phyloP scores from a whole-genome alignment of 1,140 invertebrate genomes.

The Drosophila sp. region DNA sequence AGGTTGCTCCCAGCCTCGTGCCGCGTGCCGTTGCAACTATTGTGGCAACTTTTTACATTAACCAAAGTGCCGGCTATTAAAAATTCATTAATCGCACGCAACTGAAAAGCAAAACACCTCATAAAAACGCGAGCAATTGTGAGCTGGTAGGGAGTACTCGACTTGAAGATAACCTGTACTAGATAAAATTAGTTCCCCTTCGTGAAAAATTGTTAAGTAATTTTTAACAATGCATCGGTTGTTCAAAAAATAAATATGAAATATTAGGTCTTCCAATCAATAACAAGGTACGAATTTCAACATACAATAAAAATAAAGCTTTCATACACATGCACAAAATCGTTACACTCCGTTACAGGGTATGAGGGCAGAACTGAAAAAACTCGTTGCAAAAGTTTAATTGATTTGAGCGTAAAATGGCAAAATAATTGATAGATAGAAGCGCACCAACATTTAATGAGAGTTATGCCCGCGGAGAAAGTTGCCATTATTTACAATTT shows the following conservation, averaged over 20 bases:
- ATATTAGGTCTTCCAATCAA: too few species aligned
- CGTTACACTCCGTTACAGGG: neutral
- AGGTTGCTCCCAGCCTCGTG: neutral
- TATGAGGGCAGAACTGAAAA: conserved; percentile 14
- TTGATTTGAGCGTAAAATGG: conserved; percentile 74
- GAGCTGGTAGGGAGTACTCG: neutral
- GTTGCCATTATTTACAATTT: conserved; percentile 54
- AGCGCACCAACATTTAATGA: conserved; percentile 59
- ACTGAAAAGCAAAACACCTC: conserved; percentile 45
- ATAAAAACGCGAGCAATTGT: conserved; percentile 45
- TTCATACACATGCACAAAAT: neutral
- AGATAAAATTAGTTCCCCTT: too few species aligned
- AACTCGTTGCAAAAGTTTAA: conserved; percentile 69
- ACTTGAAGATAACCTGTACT: neutral
- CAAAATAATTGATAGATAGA: conserved; percentile 76
- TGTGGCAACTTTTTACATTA: conserved; percentile 75
- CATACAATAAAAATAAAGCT: too few species aligned
- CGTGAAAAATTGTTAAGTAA: too few species aligned
- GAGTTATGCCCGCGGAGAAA: conserved; percentile 49
- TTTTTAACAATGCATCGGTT: too few species aligned
- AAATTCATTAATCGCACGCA: conserved; percentile 79
- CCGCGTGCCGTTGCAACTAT: conserved; percentile 35
- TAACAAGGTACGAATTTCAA: too few species aligned
- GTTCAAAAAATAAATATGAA: too few species aligned
- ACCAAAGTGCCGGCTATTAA: conserved; percentile 76